These are phyloP conservation scores for Anas platyrhynchos DNA, from an alignment of 2,113 vertebrate species.

Conservation along the genomic window DNA sequence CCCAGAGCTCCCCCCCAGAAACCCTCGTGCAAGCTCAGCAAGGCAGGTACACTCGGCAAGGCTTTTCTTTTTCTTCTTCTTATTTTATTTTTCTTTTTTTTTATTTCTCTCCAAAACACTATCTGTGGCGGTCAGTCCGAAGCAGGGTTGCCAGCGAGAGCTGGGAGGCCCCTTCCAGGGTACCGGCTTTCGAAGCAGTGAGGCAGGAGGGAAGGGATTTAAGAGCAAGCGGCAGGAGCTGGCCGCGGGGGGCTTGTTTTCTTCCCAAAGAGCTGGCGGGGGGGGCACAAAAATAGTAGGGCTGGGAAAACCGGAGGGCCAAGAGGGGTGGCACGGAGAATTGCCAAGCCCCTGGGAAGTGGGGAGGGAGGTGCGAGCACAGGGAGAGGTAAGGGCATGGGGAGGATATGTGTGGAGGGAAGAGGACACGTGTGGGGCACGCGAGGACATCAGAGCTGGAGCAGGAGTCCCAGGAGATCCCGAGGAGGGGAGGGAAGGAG, in stretches of 20 bases:
- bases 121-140: slow-evolving; percentile 87
- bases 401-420: slow-evolving; percentile 12
- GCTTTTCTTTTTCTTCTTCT: slow-evolving; percentile 75
- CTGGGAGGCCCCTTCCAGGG: slow-evolving; percentile 92
- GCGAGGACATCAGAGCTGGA: neutral
- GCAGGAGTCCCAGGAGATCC: neutral
- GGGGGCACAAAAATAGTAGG: neutral
- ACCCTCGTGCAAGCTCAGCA: neutral
- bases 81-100: slow-evolving; percentile 71
- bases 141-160: slow-evolving; percentile 86
- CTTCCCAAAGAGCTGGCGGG: slow-evolving; percentile 26
- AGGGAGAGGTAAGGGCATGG: slow-evolving; percentile 62
- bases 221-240: slow-evolving; percentile 83
- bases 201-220: slow-evolving; percentile 90
- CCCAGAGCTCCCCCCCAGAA: slow-evolving; percentile 9
- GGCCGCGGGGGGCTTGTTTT: slow-evolving; percentile 46
- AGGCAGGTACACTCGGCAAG: neutral
- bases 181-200: slow-evolving; percentile 84
- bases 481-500: neutral
- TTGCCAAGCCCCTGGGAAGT: neutral
- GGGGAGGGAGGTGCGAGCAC: slow-evolving; percentile 35
- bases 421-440: neutral
- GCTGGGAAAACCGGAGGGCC: slow-evolving; percentile 44
- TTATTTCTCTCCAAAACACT: slow-evolving; percentile 82
- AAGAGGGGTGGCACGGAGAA: slow-evolving; percentile 33